Evolutionary conservation across 2,888 invertebrate genomes (phyloP).

Genomic region (Drosophila tripunctata): DNA sequence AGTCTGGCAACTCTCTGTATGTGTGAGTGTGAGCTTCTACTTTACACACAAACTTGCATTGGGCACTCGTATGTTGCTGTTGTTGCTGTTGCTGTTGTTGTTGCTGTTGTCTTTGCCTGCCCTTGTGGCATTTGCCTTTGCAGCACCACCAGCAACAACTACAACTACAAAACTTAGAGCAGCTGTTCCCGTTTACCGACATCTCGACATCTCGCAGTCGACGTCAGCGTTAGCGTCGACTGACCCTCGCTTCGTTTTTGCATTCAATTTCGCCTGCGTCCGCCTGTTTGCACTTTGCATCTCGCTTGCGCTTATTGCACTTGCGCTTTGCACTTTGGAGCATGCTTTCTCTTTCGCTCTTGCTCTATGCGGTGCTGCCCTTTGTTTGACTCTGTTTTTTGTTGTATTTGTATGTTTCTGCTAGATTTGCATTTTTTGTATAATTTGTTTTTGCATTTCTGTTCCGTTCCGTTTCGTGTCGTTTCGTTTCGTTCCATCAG

Average conservation of each 20-base stretch:
- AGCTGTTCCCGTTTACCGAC: slow-evolving; percentile 52
- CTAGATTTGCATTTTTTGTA: slow-evolving; percentile 51
- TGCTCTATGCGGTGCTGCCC: slow-evolving; percentile 16
- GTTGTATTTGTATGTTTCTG: slow-evolving; percentile 49
- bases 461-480: slow-evolving; percentile 28
- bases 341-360: slow-evolving; percentile 14
- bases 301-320: slow-evolving; percentile 13
- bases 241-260: slow-evolving; percentile 55
- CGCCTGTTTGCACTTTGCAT: slow-evolving; percentile 2
- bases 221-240: slow-evolving; percentile 19
- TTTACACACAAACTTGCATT: slow-evolving; percentile 35
- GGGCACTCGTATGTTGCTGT: slow-evolving; percentile 17
- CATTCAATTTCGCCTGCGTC: slow-evolving; percentile 48
- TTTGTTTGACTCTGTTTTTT: slow-evolving; percentile 42
- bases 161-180: slow-evolving; percentile 25
- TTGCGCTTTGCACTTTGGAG: slow-evolving; percentile 5
- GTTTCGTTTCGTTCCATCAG: too few species aligned
- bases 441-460: slow-evolving; percentile 52
- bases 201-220: neutral
- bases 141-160: slow-evolving; percentile 14
- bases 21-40: slow-evolving; percentile 33
- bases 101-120: slow-evolving; percentile 38
- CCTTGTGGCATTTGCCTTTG: slow-evolving; percentile 36
- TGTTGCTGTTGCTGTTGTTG: slow-evolving; percentile 7
- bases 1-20: slow-evolving; percentile 26